Percentiles rank a stretch among this genome's conserved stretches.
Evolutionary conservation across 2,113 vertebrate genomes (phyloP).

Genomic region (Austrofundulus limnaeus): DNA sequence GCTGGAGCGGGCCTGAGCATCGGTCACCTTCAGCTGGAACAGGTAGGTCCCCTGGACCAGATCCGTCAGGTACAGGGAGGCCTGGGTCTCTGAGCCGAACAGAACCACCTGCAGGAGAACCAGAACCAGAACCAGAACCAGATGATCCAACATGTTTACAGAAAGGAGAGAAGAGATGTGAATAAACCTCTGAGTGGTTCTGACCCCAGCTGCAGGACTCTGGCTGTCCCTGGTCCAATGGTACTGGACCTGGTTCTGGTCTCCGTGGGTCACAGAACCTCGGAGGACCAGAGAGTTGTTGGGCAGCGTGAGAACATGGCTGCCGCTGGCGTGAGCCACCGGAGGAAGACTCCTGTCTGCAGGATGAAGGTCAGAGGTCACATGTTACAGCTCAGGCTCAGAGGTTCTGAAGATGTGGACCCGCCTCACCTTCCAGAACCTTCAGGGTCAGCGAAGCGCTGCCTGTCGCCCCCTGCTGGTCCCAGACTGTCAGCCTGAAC

Average conservation of each 20-base stretch:
- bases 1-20: constrained; percentile 81
- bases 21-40: constrained; percentile 84
- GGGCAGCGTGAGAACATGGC: constrained; percentile 86
- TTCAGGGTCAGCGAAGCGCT: constrained; percentile 74
- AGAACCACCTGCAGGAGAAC: constrained; percentile 81
- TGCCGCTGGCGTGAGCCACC: constrained; percentile 86
- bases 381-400: background rate
- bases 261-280: constrained; percentile 85
- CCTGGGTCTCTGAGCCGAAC: constrained; percentile 78
- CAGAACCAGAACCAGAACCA: no score
- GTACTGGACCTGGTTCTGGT: constrained; percentile 82
- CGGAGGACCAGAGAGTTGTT: constrained; percentile 87
- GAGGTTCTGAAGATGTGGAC: background rate
- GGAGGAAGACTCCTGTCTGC: constrained; percentile 82
- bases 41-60: constrained; percentile 90
- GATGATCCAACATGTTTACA: no score
- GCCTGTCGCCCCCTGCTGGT: constrained; percentile 84
- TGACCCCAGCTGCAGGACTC: constrained; percentile 91
- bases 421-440: constrained; percentile 82
- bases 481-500: constrained; percentile 84
- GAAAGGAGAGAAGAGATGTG: no score
- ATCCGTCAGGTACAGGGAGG: constrained; percentile 83
- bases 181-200: no score
- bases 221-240: constrained; percentile 86
- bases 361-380: constrained; percentile 5